Base-by-base conservation (phyloP, 1,140 invertebrate genomes). In the Brachionus angularis region DNA sequence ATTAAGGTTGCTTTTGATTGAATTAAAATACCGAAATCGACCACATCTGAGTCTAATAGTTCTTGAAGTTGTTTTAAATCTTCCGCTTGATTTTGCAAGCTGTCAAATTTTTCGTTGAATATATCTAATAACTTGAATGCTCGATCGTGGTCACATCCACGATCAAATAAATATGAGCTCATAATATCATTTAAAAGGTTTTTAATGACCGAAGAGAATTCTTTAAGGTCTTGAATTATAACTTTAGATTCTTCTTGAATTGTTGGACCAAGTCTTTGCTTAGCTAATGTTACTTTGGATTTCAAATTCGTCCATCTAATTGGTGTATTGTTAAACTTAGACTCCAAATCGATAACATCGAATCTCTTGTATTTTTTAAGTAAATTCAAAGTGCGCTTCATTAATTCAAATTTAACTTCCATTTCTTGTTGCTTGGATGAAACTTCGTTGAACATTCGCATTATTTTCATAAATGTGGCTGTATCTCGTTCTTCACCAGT, bases 401-500 rank as follows among this genome's bases (percentile, higher is more conserved):
- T 81, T 21, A 77, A 76, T 27, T 77, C 74, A 76, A 82, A 82
- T 72, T 79, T 80, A 7, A 75, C 76, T 69, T 82, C 79, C 79
- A 81, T 81, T 72, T 80, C 78, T 14, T 75, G 75, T 73, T 81
- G 80, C 53, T 80, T 76, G 14, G 78, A 76, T 25, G 80, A 81
- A n/a, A 81, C 79, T 76, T 80, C 77, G 74, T 81, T 81, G 58
- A 81, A 82, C 3, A 81, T 72, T 73, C 79, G 76, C 79, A 82
- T 82, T 76, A 82, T 80, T 72, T 79, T 79, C 79, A 80, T 82
- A 70, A 82, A 82, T 10, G 79, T 80, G 18, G 76, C 78, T 2
- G 79, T 81, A 64, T 82, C 79, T 72, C 78, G 76, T 71, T 82
- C 79, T 42, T 80, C 76, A 25, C 79, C 79, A n/a, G 76, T 80